phyloP scores from a whole-genome alignment of 2,888 invertebrate species.

The Diarsia dahlii region DNA sequence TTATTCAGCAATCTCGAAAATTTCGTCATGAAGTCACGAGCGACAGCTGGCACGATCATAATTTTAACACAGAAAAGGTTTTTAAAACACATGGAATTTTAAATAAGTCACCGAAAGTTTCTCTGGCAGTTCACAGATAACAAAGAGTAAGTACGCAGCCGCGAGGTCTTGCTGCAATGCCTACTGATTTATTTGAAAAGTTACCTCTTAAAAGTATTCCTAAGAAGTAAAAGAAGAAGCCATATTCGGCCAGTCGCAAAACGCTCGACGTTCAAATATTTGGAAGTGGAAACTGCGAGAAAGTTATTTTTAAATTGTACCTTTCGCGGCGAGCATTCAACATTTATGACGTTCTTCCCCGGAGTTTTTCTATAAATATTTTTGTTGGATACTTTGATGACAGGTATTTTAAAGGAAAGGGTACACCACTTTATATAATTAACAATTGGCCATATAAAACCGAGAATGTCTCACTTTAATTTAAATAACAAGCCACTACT shows the following conservation, averaged over 20 bases:
- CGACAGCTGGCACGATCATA: constrained; percentile 55
- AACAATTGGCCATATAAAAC: not conserved
- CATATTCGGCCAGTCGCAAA: constrained; percentile 79
- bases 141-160: constrained; percentile 78
- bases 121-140: constrained; percentile 78
- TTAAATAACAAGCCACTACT: constrained; percentile 17
- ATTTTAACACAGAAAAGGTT: constrained; percentile 63
- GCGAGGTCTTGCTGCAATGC: constrained; percentile 76
- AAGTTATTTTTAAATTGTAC: constrained; percentile 65
- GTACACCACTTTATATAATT: constrained; percentile 15
- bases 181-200: constrained; percentile 88
- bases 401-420: constrained; percentile 12
- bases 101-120: constrained; percentile 81
- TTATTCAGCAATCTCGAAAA: constrained; percentile 13
- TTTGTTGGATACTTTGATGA: constrained; percentile 31
- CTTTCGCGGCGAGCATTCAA: constrained; percentile 47
- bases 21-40: constrained; percentile 45
- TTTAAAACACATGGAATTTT: constrained; percentile 79
- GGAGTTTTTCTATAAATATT: constrained; percentile 44
- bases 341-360: constrained; percentile 39
- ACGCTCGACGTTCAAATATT: constrained; percentile 69
- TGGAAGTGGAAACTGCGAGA: constrained; percentile 59
- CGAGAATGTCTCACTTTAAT: constrained; percentile 1
- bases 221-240: constrained; percentile 72
- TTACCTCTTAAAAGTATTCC: constrained; percentile 79